These are phyloP conservation scores for Aphrophora alni DNA, from an alignment of 2,888 invertebrate species.

Conservation along the genomic window DNA sequence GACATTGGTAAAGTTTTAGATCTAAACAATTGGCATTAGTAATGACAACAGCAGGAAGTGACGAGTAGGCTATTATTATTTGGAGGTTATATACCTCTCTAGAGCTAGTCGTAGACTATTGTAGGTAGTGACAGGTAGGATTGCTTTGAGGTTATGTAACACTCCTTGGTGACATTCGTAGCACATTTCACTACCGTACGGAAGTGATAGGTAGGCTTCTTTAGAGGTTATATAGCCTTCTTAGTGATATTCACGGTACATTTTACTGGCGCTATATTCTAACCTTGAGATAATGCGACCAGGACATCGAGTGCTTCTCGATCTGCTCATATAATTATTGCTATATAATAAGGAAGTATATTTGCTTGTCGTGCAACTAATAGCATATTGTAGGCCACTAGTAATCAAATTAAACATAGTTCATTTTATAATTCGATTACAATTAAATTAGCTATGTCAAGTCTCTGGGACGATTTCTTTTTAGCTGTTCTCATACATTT, in stretches of 20 bases:
- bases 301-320: neutral
- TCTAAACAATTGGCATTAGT: no score
- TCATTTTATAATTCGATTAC: neutral
- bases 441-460: neutral
- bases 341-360: neutral
- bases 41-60: no score
- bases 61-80: no score
- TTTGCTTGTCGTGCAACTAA: neutral
- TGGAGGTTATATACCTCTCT: no score
- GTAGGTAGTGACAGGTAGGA: no score
- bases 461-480: neutral
- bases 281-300: neutral
- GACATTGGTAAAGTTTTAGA: no score
- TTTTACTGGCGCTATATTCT: neutral
- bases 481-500: neutral
- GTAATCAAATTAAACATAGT: neutral
- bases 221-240: neutral
- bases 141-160: no score
- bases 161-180: neutral
- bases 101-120: no score
- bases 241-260: neutral
- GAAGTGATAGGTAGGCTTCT: neutral
- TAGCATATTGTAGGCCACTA: no score
- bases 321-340: neutral
- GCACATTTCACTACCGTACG: neutral